Percentiles rank a stretch among this genome's conserved stretches.
Conservation (phyloP, 2,113 vertebrate genomes). For the Numida meleagris region DNA sequence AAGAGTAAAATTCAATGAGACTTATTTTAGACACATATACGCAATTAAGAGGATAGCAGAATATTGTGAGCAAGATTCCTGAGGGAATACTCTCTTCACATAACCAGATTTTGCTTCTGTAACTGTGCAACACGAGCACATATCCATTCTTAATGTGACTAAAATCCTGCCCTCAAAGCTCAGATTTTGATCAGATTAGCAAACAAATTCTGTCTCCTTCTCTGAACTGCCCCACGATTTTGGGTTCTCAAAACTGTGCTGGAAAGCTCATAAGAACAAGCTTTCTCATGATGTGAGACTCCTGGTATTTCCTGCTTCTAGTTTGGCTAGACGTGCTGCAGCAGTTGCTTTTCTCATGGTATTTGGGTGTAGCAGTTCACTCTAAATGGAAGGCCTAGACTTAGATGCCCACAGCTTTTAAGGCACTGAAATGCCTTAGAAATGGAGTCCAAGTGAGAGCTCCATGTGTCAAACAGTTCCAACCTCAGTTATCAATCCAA, state of each 20-base stretch:
- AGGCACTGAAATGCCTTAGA: neutral
- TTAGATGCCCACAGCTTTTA: neutral
- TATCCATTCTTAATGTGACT: neutral
- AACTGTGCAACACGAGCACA: neutral
- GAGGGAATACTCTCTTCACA: neutral
- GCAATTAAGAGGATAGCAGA: neutral
- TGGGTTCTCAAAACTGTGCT: slow-evolving; percentile 15
- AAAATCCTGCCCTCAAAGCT: neutral
- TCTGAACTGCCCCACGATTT: slow-evolving; percentile 20
- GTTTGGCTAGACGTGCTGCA: slow-evolving; percentile 39
- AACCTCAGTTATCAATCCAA: neutral
- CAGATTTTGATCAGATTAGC: neutral
- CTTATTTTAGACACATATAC: neutral
- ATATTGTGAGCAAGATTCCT: neutral
- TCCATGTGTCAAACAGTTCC: neutral
- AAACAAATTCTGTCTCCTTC: neutral
- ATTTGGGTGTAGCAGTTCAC: neutral
- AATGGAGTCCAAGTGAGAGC: neutral
- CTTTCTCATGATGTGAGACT: slow-evolving; percentile 73
- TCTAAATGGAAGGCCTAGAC: neutral
- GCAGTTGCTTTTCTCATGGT: slow-evolving; percentile 45
- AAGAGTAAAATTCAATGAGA: neutral
- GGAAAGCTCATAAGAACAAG: slow-evolving; percentile 26
- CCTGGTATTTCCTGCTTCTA: slow-evolving; percentile 75
- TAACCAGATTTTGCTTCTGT: neutral